Conservation (phyloP, 1,140 invertebrate species). For the Drosophila kepulauana region DNA sequence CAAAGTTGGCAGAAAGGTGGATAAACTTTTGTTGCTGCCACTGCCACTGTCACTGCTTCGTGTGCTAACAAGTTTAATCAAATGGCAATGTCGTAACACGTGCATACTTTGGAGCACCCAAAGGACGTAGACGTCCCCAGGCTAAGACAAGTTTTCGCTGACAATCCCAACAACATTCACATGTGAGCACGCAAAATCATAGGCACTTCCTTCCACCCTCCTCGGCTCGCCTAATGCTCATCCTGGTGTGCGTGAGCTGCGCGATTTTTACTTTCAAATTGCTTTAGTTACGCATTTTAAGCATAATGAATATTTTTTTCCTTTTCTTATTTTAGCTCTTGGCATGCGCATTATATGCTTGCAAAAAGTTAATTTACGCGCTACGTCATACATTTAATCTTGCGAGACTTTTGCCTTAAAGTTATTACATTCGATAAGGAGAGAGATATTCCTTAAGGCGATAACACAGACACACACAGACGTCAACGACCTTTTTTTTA, state of each 20-base stretch:
- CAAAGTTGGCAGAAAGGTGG: slow-evolving; percentile 36
- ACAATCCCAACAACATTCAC: slow-evolving; percentile 23
- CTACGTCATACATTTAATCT: slow-evolving; percentile 33
- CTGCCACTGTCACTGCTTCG: slow-evolving; percentile 18
- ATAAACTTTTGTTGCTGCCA: slow-evolving; percentile 40
- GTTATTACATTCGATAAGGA: slow-evolving; percentile 35
- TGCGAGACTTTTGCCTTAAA: slow-evolving; percentile 43
- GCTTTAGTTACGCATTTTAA: slow-evolving; percentile 78
- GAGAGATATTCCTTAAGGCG: slow-evolving; percentile 3
- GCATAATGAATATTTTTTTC: slow-evolving; percentile 71
- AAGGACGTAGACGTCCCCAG: slow-evolving; percentile 18
- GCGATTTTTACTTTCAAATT: slow-evolving; percentile 72
- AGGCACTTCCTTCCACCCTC: slow-evolving; percentile 6
- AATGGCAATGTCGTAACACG: slow-evolving; percentile 77
- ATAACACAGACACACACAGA: slow-evolving; percentile 5
- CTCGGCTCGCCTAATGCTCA: neutral
- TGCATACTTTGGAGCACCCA: slow-evolving; percentile 66
- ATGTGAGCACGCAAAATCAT: slow-evolving; percentile 63
- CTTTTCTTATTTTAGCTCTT: slow-evolving; percentile 11
- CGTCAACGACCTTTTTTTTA: neutral
- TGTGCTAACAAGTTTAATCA: slow-evolving; percentile 80
- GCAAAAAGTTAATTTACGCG: slow-evolving; percentile 53
- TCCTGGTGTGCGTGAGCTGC: slow-evolving; percentile 38
- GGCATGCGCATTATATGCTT: slow-evolving; percentile 38
- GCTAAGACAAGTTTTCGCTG: slow-evolving; percentile 38